A percentile compares a stretch with the other conserved stretches of the same genome.
phyloP scores from a whole-genome alignment of 1,140 invertebrate genomes.

The Drosophila ananassae region DNA sequence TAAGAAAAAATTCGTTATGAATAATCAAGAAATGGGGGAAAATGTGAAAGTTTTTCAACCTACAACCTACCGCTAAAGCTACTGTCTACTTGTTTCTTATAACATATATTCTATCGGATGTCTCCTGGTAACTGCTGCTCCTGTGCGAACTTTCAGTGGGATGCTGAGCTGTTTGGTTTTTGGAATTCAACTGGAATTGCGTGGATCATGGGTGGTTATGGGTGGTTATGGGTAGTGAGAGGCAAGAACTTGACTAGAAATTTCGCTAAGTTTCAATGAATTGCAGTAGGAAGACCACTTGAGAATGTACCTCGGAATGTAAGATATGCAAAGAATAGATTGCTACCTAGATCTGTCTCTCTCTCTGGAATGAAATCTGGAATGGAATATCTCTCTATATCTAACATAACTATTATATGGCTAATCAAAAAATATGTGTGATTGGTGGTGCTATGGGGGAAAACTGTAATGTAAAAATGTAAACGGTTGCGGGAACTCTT shows the following conservation, averaged over 20 bases:
- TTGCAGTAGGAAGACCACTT: slow-evolving; percentile 18
- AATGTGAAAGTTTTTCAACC: slow-evolving; percentile 33
- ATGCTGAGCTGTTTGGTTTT: slow-evolving; percentile 5
- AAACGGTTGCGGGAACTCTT: slow-evolving; percentile 7
- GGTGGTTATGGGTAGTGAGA: slow-evolving; percentile 35
- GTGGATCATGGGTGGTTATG: slow-evolving; percentile 13
- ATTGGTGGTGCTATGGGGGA: neutral
- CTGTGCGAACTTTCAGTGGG: slow-evolving; percentile 55
- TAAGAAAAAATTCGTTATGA: slow-evolving; percentile 62
- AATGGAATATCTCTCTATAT: slow-evolving; percentile 37
- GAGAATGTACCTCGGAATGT: slow-evolving; percentile 39
- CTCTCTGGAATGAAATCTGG: slow-evolving; percentile 31
- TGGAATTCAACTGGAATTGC: slow-evolving; percentile 7
- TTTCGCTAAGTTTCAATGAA: slow-evolving; percentile 68
- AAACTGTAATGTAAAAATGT: neutral
- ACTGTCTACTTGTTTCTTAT: slow-evolving; percentile 18
- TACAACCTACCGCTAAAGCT: slow-evolving; percentile 43
- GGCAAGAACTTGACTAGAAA: slow-evolving; percentile 83
- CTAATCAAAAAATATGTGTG: slow-evolving; percentile 18
- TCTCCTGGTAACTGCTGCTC: slow-evolving; percentile 11
- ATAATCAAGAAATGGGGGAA: slow-evolving; percentile 31
- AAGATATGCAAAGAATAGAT: slow-evolving; percentile 4
- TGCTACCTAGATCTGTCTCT: slow-evolving; percentile 16
- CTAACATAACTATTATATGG: slow-evolving; percentile 24
- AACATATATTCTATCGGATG: slow-evolving; percentile 30